Evolutionary conservation across 2,888 invertebrate genomes (phyloP).

Genomic region (Sicus ferrugineus): DNA sequence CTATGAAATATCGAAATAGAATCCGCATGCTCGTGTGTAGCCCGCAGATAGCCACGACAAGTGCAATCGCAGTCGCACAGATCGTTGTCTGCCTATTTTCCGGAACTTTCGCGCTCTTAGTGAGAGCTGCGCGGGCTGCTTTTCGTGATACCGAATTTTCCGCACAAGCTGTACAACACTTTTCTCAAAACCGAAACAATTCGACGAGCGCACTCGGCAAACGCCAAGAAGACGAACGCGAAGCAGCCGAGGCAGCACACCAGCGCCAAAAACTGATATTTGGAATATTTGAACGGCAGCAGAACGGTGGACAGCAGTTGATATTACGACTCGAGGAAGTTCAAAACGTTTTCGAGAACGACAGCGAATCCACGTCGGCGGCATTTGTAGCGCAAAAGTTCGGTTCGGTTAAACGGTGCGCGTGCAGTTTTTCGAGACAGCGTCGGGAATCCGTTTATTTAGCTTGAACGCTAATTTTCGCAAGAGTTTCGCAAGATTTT

Average conservation of each 20-base stretch:
- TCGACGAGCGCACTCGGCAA: too few species aligned
- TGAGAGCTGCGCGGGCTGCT: too few species aligned
- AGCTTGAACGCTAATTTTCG: too few species aligned
- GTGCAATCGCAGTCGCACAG: background rate
- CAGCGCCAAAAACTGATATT: conserved; percentile 21
- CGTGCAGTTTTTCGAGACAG: too few species aligned
- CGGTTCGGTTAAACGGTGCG: conserved; percentile 35
- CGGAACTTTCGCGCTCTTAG: too few species aligned
- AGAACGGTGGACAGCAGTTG: conserved; percentile 53
- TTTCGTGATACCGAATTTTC: too few species aligned
- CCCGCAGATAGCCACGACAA: too few species aligned
- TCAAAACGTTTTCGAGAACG: conserved; percentile 50
- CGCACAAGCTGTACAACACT: too few species aligned
- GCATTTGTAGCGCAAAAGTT: conserved; percentile 19
- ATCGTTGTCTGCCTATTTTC: too few species aligned
- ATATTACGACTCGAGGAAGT: conserved; percentile 62
- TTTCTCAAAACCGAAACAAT: too few species aligned
- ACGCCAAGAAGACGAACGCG: conserved; percentile 13
- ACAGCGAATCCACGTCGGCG: conserved; percentile 1
- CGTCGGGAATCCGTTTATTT: too few species aligned
- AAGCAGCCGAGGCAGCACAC: background rate
- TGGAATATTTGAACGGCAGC: conserved; percentile 34
- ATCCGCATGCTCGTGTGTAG: background rate
- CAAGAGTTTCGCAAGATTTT: too few species aligned
- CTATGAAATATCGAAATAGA: background rate